Evolutionary conservation across 1,140 invertebrate genomes (phyloP).

Genomic region (Phenacoccus solenopsis): DNA sequence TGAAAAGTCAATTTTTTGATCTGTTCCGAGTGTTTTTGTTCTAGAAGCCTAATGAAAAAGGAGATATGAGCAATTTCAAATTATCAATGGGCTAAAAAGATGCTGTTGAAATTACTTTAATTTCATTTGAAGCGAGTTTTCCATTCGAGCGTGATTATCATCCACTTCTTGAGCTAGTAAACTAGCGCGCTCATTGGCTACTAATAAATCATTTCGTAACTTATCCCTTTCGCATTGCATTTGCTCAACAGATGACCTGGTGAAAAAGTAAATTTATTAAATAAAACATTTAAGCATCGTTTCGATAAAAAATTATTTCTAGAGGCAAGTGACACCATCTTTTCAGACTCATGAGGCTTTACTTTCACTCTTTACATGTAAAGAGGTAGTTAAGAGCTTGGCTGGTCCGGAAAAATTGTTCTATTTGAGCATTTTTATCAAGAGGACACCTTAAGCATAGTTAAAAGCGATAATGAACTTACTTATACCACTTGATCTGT

Average conservation of each 20-base stretch:
- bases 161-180: constrained; percentile 77
- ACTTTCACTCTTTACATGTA: too few relatives aligned
- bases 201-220: constrained; percentile 55
- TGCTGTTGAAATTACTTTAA: constrained; percentile 32
- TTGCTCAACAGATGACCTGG: constrained; percentile 46
- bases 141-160: constrained; percentile 68
- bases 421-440: neutral
- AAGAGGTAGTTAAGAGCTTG: too few relatives aligned
- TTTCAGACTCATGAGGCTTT: too few relatives aligned
- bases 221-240: constrained; percentile 58
- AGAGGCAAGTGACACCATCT: too few relatives aligned
- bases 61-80: neutral
- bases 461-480: constrained; percentile 14
- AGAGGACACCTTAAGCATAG: neutral
- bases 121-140: constrained; percentile 53
- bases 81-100: neutral
- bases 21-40: constrained; percentile 60
- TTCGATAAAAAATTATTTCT: too few relatives aligned
- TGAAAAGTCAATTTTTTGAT: constrained; percentile 53
- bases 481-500: constrained; percentile 25
- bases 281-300: neutral
- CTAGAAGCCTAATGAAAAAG: constrained; percentile 46
- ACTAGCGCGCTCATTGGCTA: constrained; percentile 65
- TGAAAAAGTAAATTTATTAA: neutral
- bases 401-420: neutral